Base-by-base conservation (phyloP, 92 coral and sea anemone species). In the Muricea muricata region DNA sequence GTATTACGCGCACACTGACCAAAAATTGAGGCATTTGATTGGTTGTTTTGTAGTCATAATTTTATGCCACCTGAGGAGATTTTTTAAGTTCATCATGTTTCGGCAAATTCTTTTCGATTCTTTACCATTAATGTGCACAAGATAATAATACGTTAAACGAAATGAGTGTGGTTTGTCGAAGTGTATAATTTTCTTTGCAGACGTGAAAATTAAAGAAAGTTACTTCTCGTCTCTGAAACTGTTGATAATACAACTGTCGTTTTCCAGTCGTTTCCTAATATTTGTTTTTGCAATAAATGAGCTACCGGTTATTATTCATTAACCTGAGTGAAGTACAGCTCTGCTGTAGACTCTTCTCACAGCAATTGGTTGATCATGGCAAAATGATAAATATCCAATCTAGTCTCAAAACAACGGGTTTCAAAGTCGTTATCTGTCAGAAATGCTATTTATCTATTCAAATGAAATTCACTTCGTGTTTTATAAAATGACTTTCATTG, bases 1-100 rank as follows among this genome's bases (percentile, higher is more conserved):
- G 81, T 29, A 75, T 56, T 52, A 75, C 83, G 70, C 83, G 70
- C 80, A 78, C 71, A 78, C 83, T 8, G 67, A 28, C 50, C 11
- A 46, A 21, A 30, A 77, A 30, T 31, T 32, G 42, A 78, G 55
- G 54, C 55, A 78, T 57, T 37, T 78, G 83, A 78, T 78, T 78
- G 83, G 83, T 40, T 56, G 33, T 14, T 58, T 78, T 37, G 41
- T 32, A 31, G 4, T 1, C 55, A 5, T 54, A 50, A 29, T 56
- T 56, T 7, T 34, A 10, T 20, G 70, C 31, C 26, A 56, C n/a
- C 25, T 29, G 65, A 37, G 37, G 70, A 78, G 83, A 78, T 50
- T 78, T 21, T 78, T 23, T 11, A 57, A 58, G 4, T 78, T 58
- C 83, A 78, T 78, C 57, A 31, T 28, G 8, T 17, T 25, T n/a